Percentiles rank a stretch among this genome's conserved stretches.
These are phyloP conservation scores for Ormyrus nitidulus DNA, from an alignment of 2,888 invertebrate species.

Conservation along the genomic window DNA sequence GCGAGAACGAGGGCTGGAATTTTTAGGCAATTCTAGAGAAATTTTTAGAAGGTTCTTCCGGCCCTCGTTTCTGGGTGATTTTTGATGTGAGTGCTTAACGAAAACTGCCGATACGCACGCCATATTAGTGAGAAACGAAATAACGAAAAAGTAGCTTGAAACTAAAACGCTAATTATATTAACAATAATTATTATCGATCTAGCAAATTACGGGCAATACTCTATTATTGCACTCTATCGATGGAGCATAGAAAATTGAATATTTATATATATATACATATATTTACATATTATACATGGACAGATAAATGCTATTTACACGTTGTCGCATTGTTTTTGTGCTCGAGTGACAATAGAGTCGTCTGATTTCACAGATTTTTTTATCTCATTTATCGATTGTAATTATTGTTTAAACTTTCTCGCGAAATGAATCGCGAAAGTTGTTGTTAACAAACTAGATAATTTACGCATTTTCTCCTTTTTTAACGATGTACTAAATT, in stretches of 20 bases:
- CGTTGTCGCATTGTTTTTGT: not conserved
- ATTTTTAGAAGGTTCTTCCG: not conserved
- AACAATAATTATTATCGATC: slow-evolving; percentile 39
- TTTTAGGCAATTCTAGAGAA: not conserved
- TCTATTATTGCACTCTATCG: not conserved
- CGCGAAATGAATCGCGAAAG: slow-evolving; percentile 24
- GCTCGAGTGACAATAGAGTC: not conserved
- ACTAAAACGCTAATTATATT: slow-evolving; percentile 2
- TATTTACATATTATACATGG: not conserved
- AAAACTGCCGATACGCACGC: slow-evolving; percentile 32
- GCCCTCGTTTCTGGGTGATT: not conserved
- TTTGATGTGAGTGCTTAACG: slow-evolving; percentile 3
- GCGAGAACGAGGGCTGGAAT: not conserved
- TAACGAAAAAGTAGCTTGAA: slow-evolving; percentile 18
- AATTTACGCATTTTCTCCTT: slow-evolving; percentile 30
- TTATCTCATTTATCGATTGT: slow-evolving; percentile 28
- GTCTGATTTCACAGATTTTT: not conserved
- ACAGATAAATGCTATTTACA: slow-evolving; percentile 13
- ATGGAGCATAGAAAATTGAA: not conserved
- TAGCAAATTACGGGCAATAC: no score
- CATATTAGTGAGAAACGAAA: slow-evolving; percentile 24
- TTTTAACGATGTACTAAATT: slow-evolving; percentile 35
- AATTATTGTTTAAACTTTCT: slow-evolving; percentile 37
- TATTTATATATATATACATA: not conserved
- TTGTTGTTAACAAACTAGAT: slow-evolving; percentile 47